A percentile compares a stretch with the other conserved stretches of the same genome.
Conservation (phyloP, 1,140 invertebrate species). For the Trichoplusia ni region DNA sequence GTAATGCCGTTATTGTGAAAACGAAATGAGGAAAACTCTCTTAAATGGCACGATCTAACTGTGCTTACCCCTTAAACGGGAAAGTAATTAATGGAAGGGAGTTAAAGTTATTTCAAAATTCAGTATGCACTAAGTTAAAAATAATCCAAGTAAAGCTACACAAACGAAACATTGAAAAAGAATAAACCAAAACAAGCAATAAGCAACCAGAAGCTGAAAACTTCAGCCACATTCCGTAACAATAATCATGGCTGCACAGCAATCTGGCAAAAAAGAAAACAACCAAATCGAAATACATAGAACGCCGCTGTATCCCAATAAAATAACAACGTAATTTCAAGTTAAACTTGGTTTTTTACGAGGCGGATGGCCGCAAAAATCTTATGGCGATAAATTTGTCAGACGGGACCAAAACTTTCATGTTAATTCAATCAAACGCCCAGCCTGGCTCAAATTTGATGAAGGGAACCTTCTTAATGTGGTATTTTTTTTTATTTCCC, state of each 20-base stretch:
- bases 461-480: slow-evolving; percentile 43
- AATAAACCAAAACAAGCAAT: background rate
- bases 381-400: slow-evolving; percentile 69
- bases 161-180: background rate
- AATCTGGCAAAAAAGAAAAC: slow-evolving; percentile 19
- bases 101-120: too few species aligned
- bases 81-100: too few species aligned
- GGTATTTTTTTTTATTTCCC: slow-evolving; percentile 38
- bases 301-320: slow-evolving; percentile 47
- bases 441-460: slow-evolving; percentile 68
- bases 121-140: too few species aligned
- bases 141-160: too few species aligned
- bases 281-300: slow-evolving; percentile 41
- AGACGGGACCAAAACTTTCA: slow-evolving; percentile 58
- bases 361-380: slow-evolving; percentile 52
- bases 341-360: slow-evolving; percentile 65
- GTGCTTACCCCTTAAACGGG: too few species aligned
- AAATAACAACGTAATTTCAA: slow-evolving; percentile 53
- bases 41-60: too few species aligned
- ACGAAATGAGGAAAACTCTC: background rate
- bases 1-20: background rate
- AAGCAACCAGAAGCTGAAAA: background rate
- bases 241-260: background rate
- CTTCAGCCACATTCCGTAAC: background rate
- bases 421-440: slow-evolving; percentile 72